These are phyloP conservation scores for Neodiprion pinetum DNA, from an alignment of 1,140 invertebrate genomes.

Conservation along the genomic window DNA sequence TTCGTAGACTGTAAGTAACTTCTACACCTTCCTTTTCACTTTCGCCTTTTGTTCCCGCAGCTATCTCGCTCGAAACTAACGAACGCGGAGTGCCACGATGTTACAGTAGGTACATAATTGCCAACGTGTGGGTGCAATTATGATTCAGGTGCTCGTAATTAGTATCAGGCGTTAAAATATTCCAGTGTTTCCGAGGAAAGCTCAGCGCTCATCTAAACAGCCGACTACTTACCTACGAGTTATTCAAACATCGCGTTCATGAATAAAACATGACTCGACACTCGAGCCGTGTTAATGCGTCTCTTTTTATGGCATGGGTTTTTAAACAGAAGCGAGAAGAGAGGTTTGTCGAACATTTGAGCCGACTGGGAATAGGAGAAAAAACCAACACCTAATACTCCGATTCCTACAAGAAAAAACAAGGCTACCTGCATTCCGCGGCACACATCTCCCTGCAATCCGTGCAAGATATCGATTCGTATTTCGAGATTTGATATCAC, in stretches of 20 bases:
- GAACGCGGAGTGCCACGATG: too few relatives aligned
- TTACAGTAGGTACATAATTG: too few relatives aligned
- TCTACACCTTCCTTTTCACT: too few relatives aligned
- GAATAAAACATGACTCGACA: not conserved
- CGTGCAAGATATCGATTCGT: too few relatives aligned
- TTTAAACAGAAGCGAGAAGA: not conserved
- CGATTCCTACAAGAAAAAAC: too few relatives aligned
- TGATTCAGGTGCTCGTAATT: slow-evolving; percentile 43
- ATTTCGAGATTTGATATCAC: too few relatives aligned
- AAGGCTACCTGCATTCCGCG: too few relatives aligned
- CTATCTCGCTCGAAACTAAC: too few relatives aligned
- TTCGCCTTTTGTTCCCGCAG: too few relatives aligned
- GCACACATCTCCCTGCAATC: too few relatives aligned
- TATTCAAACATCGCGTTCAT: not conserved
- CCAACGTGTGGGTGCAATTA: not conserved
- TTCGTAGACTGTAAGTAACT: too few relatives aligned
- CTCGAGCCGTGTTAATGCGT: not conserved
- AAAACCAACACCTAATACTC: too few relatives aligned
- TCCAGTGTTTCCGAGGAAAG: slow-evolving; percentile 48
- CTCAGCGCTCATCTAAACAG: slow-evolving; percentile 9
- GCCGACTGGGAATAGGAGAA: not conserved
- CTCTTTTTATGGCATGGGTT: not conserved
- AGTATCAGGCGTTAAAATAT: slow-evolving; percentile 53
- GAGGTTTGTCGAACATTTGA: slow-evolving; percentile 4
- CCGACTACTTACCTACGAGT: not conserved